phyloP scores from a whole-genome alignment of 2,113 vertebrate genomes.

The Colinus virginianus region DNA sequence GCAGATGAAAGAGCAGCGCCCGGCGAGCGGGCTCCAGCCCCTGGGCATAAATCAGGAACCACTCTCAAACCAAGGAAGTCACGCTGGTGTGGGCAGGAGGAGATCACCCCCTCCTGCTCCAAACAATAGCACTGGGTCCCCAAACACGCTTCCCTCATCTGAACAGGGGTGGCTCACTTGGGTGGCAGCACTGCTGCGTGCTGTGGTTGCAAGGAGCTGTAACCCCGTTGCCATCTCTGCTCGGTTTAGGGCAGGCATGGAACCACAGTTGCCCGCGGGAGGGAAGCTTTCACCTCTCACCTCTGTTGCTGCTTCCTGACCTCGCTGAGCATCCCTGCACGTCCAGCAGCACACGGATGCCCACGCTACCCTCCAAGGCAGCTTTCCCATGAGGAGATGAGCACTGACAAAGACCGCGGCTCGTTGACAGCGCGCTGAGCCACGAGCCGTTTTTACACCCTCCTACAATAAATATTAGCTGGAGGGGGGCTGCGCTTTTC shows the following conservation, averaged over 20 bases:
- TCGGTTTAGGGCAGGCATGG: rapidly evolving
- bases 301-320: neutral
- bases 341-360: rapidly evolving
- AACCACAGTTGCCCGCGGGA: rapidly evolving
- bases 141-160: neutral
- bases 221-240: neutral
- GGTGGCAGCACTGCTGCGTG: neutral
- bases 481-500: constrained; percentile 48
- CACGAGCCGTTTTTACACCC: constrained; percentile 46
- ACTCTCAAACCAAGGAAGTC: constrained; percentile 15
- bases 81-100: neutral
- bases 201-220: neutral
- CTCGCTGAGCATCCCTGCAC: neutral
- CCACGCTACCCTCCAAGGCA: neutral
- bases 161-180: rapidly evolving
- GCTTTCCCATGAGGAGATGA: neutral
- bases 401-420: neutral
- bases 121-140: neutral
- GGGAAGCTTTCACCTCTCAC: neutral
- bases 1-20: constrained; percentile 40
- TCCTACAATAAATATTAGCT: constrained; percentile 58
- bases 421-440: constrained; percentile 14
- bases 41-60: neutral
- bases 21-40: neutral
- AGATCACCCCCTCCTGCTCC: constrained; percentile 12